Conservation (phyloP, 2,888 invertebrate species). For the Epirrhoe alternata region DNA sequence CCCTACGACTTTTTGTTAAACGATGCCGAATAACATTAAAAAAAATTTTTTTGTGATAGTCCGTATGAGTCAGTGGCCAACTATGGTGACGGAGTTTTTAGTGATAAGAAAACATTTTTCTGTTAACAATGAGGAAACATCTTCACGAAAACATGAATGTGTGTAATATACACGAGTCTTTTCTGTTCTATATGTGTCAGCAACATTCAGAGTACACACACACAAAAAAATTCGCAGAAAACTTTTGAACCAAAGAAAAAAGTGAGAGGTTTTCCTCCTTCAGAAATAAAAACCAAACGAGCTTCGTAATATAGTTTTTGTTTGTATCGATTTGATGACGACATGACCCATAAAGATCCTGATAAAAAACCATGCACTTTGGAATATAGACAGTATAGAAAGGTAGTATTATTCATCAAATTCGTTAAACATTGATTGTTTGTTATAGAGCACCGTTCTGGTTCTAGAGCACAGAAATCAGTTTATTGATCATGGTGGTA, state of each 20-base stretch:
- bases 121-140: neutral
- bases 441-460: too few relatives aligned
- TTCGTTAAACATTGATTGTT: too few relatives aligned
- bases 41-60: too few relatives aligned
- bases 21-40: neutral
- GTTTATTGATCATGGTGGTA: too few relatives aligned
- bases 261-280: slow-evolving; percentile 6
- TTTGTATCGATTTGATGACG: neutral
- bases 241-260: neutral
- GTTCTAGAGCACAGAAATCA: too few relatives aligned
- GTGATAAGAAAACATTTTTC: neutral
- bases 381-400: neutral
- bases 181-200: neutral
- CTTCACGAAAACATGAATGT: neutral
- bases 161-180: too few relatives aligned
- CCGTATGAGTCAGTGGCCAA: too few relatives aligned
- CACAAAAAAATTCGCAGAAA: slow-evolving; percentile 1
- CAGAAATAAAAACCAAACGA: slow-evolving; percentile 1
- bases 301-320: neutral
- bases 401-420: too few relatives aligned
- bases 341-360: neutral
- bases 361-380: neutral
- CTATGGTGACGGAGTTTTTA: too few relatives aligned
- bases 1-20: neutral
- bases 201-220: neutral